Percentiles rank a stretch among this genome's conserved stretches.
Evolutionary conservation across 1,140 invertebrate species (phyloP).

Genomic region (Bombus cullumanus): DNA sequence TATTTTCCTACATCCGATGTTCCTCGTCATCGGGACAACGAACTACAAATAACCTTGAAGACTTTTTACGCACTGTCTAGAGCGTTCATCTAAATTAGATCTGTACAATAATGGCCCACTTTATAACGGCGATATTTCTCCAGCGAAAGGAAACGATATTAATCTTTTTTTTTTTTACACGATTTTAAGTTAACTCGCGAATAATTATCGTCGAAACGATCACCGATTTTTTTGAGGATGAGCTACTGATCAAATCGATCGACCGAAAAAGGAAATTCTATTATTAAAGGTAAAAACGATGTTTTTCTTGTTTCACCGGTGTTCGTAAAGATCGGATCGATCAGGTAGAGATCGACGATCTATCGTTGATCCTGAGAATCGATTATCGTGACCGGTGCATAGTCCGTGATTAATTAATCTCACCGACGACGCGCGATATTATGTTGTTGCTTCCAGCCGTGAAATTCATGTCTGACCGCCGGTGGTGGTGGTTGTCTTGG

Average conservation of each 20-base stretch:
- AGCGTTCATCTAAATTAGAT: slow-evolving; percentile 28
- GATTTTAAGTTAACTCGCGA: too few species aligned
- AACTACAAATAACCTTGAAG: slow-evolving; percentile 17
- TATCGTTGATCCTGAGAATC: background rate
- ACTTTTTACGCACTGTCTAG: slow-evolving; percentile 2
- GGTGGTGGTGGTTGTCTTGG: slow-evolving; percentile 4
- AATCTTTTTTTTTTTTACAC: too few species aligned
- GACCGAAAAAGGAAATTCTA: slow-evolving; percentile 19
- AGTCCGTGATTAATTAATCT: background rate
- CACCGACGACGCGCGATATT: slow-evolving; percentile 3
- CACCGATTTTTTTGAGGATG: slow-evolving; percentile 22
- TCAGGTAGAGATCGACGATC: background rate
- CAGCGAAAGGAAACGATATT: background rate
- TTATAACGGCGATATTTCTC: slow-evolving; percentile 16
- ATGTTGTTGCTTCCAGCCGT: background rate
- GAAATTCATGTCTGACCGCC: slow-evolving; percentile 33
- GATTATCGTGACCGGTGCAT: background rate
- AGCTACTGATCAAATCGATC: slow-evolving; percentile 28
- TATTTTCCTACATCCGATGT: background rate
- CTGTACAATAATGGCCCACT: slow-evolving; percentile 53
- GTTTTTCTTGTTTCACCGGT: background rate
- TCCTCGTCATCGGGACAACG: background rate
- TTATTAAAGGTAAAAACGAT: slow-evolving; percentile 37
- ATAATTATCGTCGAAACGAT: background rate
- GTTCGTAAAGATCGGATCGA: background rate